Base-by-base conservation (phyloP, 2,888 invertebrate species). In the Drosophila putrida region DNA sequence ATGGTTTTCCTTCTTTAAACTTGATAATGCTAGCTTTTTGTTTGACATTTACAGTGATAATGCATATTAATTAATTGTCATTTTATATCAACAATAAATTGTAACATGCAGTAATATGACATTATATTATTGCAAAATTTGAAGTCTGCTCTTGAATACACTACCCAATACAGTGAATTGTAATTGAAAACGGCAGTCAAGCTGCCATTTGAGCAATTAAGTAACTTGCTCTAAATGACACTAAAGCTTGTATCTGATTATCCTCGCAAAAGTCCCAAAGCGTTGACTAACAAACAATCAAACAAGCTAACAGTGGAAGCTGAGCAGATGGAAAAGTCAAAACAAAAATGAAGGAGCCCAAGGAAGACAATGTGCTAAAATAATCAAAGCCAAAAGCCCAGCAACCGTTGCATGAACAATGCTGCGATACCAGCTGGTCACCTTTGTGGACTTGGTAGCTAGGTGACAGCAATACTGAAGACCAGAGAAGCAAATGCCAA, bases 241-340 rank as follows among this genome's bases (percentile, higher is more conserved):
- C 80, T 84, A 78, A 84, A 78, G 78, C 74, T 81, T 84, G 81
- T 78, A 88, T 84, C 89, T 87, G 78, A 81, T 86, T 88, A 88
- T 78, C 69, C 68, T 71, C 41, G 59, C 58, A 71, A 78, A 77
- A 78, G 71, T 73, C 71, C 69, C 65, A 57, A 60, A 79, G 65
- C 68, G 66, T 58, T 62, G 62, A 65, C 70, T 70, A 67, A 66
- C 71, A 78, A 75, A 79, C 58, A 62, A 55, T 55, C 62, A 71
- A 71, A 39, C 57, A 70, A 64, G 44, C 67, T 46, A 55, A 60
- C 61, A 65, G 49, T 11, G 47, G 44, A 62, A 51, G 28, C 49
- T 44, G 55, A 54, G 69, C 76, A 88, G 75, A 82, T 71, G 80
- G 74, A 74, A 72, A 74, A 82, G 70, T 75, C 78, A 73, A 60